Percentiles rank a stretch among this genome's conserved stretches.
These are phyloP conservation scores for Pantherophis vulpinus DNA, from an alignment of 2,797 vertebrate genomes.

Conservation along the genomic window DNA sequence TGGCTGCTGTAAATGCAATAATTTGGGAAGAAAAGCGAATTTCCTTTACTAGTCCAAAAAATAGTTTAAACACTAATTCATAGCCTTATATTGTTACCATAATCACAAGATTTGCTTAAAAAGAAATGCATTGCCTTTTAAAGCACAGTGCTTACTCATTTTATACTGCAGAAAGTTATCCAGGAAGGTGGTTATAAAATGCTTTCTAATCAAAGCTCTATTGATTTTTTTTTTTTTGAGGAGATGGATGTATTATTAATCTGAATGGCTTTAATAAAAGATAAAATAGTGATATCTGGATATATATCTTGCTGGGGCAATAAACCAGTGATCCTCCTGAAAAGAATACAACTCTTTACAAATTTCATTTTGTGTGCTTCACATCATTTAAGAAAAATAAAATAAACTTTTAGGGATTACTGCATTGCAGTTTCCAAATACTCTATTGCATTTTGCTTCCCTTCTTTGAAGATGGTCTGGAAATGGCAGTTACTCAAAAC, in stretches of 20 bases:
- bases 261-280: conserved; percentile 61
- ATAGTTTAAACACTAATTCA: neutral
- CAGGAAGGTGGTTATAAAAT: conserved; percentile 3
- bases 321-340: conserved; percentile 18
- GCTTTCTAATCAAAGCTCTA: conserved; percentile 22
- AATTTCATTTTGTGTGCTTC: conserved; percentile 45
- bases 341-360: conserved; percentile 36
- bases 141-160: neutral
- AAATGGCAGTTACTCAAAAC: neutral
- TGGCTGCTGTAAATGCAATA: conserved; percentile 3
- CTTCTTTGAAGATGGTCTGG: neutral
- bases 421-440: neutral
- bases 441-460: neutral
- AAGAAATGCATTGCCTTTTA: conserved; percentile 1
- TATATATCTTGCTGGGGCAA: conserved; percentile 13
- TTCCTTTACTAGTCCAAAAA: neutral
- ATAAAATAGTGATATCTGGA: conserved; percentile 13
- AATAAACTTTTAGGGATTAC: neutral
- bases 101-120: conserved; percentile 9
- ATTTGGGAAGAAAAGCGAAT: conserved; percentile 19
- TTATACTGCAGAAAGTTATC: conserved; percentile 14
- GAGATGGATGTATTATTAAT: neutral
- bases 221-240: conserved; percentile 29
- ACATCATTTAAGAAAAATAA: conserved; percentile 42
- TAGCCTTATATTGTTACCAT: neutral